Conservation (phyloP, 2,113 vertebrate genomes). For the Smithornis capensis region DNA sequence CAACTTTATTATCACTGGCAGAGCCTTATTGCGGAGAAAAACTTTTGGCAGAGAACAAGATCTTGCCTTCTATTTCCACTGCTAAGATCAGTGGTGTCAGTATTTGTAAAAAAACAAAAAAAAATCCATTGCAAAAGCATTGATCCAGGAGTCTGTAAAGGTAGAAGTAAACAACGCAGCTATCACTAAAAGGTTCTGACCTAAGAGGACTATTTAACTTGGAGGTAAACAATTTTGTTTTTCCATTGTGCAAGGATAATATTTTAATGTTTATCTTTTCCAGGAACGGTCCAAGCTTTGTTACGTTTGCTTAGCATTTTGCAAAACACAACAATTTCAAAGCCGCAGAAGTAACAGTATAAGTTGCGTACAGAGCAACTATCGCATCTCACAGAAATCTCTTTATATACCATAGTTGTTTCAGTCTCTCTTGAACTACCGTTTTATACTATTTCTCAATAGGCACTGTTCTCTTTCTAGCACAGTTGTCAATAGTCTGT, state of each 20-base stretch:
- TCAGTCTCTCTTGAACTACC: background rate
- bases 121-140: slow-evolving; percentile 39
- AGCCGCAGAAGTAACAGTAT: background rate
- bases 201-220: slow-evolving; percentile 18
- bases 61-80: slow-evolving; percentile 41
- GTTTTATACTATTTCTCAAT: background rate
- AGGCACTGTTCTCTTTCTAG: background rate
- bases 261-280: background rate
- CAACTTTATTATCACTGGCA: slow-evolving; percentile 48
- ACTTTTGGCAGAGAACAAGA: slow-evolving; percentile 57
- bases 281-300: background rate
- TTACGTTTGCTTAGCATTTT: background rate
- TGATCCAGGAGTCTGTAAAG: slow-evolving; percentile 47
- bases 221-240: background rate
- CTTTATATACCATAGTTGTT: background rate
- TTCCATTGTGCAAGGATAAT: background rate
- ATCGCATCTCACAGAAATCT: background rate
- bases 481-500: background rate
- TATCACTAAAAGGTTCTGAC: slow-evolving; percentile 36
- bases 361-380: accelerated
- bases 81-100: slow-evolving; percentile 47
- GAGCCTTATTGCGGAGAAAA: slow-evolving; percentile 45
- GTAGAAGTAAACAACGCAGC: slow-evolving; percentile 21
- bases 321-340: background rate
- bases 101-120: slow-evolving; percentile 46